Conservation (phyloP, 2,797 vertebrate species). For the Melanotaenia pygmaea region DNA sequence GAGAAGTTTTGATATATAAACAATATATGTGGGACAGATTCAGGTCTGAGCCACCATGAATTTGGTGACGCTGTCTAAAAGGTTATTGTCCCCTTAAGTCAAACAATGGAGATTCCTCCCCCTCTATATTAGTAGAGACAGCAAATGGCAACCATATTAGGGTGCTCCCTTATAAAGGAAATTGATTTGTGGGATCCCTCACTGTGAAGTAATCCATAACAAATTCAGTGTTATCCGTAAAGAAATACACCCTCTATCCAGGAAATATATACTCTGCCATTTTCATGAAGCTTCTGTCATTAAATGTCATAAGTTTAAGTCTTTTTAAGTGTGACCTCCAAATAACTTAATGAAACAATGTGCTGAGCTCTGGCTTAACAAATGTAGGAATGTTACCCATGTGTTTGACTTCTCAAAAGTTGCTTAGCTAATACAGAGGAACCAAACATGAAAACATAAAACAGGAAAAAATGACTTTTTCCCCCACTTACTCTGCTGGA, state of each 20-base stretch:
- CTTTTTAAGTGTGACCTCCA: not conserved
- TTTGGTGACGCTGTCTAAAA: not conserved
- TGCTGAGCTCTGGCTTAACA: not conserved
- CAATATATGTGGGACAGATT: not conserved
- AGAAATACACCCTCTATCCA: constrained; percentile 6
- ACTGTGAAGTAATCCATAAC: constrained; percentile 40
- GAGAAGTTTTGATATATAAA: not conserved
- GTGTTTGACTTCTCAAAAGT: not conserved
- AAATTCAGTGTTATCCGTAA: constrained; percentile 26
- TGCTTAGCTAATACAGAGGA: not conserved
- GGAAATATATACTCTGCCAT: not conserved
- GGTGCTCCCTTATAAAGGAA: constrained; percentile 64
- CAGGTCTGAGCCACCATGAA: not conserved
- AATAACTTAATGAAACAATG: not conserved
- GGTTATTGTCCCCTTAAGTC: constrained; percentile 1
- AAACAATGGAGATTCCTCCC: constrained; percentile 10
- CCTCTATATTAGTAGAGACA: constrained; percentile 27
- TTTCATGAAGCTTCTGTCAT: not conserved
- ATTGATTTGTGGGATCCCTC: constrained; percentile 72
- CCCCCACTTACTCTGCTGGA: not conserved
- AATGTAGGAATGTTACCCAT: not conserved
- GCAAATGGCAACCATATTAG: constrained; percentile 63
- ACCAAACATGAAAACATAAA: not conserved
- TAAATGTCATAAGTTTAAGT: not conserved
- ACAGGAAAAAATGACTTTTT: no score